These are phyloP conservation scores for Platyrinchus mystaceus DNA, from an alignment of 2,797 vertebrate genomes.

Conservation along the genomic window DNA sequence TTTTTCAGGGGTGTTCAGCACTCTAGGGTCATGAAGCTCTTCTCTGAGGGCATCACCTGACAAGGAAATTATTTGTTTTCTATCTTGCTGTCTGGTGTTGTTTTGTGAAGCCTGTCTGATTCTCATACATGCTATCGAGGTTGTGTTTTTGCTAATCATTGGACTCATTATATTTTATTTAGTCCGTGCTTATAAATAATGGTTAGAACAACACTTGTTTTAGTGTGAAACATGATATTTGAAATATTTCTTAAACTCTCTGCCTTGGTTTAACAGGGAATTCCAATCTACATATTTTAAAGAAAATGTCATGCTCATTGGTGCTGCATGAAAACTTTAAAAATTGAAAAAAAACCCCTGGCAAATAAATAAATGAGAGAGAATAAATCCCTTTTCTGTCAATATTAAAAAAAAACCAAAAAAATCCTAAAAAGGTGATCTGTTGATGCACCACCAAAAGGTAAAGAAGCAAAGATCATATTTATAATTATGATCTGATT, in stretches of 20 bases:
- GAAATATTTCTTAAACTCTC: not conserved
- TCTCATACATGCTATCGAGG: not conserved
- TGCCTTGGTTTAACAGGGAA: not conserved
- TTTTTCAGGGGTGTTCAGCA: not conserved
- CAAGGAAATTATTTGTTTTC: not conserved
- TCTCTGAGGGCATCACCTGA: not conserved
- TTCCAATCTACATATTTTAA: not conserved
- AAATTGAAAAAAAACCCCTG: not conserved
- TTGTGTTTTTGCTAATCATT: not conserved
- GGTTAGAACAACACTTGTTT: not conserved
- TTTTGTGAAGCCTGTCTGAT: not conserved
- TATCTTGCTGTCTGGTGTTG: not conserved
- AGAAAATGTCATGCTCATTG: not conserved
- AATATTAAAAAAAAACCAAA: fast-evolving
- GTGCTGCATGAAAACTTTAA: not conserved
- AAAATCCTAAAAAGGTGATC: not conserved
- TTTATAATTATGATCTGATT: not conserved
- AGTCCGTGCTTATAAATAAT: not conserved
- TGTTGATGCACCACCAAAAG: not conserved
- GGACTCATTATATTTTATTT: not conserved
- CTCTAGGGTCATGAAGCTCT: not conserved
- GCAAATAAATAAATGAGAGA: not conserved
- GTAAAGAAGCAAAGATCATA: not conserved
- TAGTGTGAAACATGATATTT: not conserved
- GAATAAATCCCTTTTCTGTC: not conserved